These are phyloP conservation scores for Spatula versicolor DNA, from an alignment of 2,797 vertebrate species.

Conservation along the genomic window DNA sequence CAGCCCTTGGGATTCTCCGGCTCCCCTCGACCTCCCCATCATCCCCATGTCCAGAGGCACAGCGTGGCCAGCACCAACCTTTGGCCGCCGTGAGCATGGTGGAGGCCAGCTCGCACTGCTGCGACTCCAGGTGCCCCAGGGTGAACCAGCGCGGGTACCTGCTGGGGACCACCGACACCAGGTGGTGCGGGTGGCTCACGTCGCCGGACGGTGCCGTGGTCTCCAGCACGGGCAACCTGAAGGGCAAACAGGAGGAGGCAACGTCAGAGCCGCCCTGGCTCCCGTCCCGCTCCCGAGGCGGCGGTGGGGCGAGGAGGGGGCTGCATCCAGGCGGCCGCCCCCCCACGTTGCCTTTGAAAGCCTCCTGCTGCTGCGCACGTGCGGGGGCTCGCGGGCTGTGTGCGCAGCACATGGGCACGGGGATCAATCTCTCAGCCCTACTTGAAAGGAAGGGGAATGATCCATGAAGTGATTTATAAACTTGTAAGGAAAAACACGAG, in stretches of 20 bases:
- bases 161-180: slow-evolving; percentile 94
- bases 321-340: slow-evolving; percentile 15
- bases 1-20: too few relatives aligned
- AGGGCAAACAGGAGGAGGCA: slow-evolving; percentile 14
- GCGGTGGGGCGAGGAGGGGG: background rate
- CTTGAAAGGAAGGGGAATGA: slow-evolving; percentile 63
- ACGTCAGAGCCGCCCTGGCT: slow-evolving; percentile 22
- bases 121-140: slow-evolving; percentile 96
- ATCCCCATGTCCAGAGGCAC: rapidly evolving
- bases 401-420: slow-evolving; percentile 51
- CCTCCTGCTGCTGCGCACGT: slow-evolving; percentile 18
- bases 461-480: slow-evolving; percentile 63
- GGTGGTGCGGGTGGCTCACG: slow-evolving; percentile 91
- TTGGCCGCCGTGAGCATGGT: slow-evolving; percentile 98
- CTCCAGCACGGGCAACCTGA: slow-evolving; percentile 92
- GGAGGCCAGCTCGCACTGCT: slow-evolving; percentile 97
- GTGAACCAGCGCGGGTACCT: slow-evolving; percentile 98
- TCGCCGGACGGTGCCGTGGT: slow-evolving; percentile 89
- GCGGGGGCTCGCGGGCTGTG: background rate
- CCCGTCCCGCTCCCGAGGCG: rapidly evolving
- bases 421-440: slow-evolving; percentile 35
- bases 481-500: slow-evolving; percentile 56
- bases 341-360: background rate
- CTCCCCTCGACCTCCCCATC: background rate
- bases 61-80: slow-evolving; percentile 72